phyloP scores from a whole-genome alignment of 2,797 vertebrate genomes.

The Morelia viridis region DNA sequence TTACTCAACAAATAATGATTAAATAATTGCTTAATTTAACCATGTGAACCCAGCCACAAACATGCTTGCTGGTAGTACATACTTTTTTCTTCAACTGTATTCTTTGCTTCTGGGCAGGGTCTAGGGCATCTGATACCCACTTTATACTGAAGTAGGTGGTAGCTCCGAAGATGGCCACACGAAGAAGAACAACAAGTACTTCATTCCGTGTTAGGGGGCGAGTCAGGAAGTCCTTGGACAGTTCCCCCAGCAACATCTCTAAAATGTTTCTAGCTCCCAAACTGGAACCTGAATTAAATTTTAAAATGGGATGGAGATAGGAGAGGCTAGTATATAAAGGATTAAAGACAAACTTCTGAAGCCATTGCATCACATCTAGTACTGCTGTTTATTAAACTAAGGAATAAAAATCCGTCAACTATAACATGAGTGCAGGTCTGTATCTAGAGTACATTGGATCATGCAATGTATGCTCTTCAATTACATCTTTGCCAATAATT shows the following conservation, averaged over 20 bases:
- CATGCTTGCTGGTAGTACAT: neutral
- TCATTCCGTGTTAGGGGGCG: conserved; percentile 78
- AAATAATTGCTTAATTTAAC: neutral
- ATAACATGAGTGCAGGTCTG: neutral
- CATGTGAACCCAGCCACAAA: neutral
- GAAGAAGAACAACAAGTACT: conserved; percentile 76
- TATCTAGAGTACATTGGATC: neutral
- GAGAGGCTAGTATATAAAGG: neutral
- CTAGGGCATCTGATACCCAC: conserved; percentile 81
- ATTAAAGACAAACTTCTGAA: neutral
- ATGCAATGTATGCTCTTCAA: neutral
- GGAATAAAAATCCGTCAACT: neutral
- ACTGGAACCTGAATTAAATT: neutral
- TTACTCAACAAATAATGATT: neutral
- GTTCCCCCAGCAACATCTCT: conserved; percentile 75
- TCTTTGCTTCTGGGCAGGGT: conserved; percentile 80
- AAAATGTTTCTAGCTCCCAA: neutral
- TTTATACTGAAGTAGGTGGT: conserved; percentile 82
- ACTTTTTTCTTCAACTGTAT: conserved; percentile 80
- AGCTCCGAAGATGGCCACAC: conserved; percentile 79
- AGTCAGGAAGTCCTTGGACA: conserved; percentile 76
- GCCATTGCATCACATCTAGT: neutral
- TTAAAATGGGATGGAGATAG: neutral
- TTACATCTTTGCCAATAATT: neutral
- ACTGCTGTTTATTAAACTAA: neutral